These are phyloP conservation scores for Zosterops lateralis DNA, from an alignment of 2,113 vertebrate genomes.

Conservation along the genomic window DNA sequence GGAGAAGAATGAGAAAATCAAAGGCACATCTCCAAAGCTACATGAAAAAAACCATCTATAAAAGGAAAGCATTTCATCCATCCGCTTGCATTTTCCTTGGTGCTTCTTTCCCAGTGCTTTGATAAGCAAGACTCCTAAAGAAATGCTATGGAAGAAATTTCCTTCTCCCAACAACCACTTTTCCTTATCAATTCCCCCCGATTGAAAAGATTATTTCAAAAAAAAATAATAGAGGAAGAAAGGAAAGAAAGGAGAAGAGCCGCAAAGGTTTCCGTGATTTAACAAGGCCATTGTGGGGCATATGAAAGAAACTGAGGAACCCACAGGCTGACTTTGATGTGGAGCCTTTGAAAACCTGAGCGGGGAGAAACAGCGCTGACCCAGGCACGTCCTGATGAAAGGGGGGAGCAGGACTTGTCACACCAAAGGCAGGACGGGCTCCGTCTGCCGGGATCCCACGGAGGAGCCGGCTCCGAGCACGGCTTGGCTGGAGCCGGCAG, in stretches of 20 bases:
- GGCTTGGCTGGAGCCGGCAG: no score
- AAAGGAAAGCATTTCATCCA: neutral
- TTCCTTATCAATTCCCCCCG: neutral
- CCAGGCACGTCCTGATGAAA: neutral
- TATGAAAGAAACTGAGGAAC: constrained; percentile 7
- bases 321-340: constrained; percentile 28
- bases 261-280: neutral
- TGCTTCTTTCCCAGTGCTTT: neutral
- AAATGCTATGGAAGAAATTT: neutral
- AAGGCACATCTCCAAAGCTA: neutral
- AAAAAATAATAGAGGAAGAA: neutral
- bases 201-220: neutral
- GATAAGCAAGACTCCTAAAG: neutral
- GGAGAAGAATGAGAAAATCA: neutral
- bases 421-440: neutral
- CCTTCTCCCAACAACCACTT: neutral
- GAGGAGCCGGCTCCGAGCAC: neutral
- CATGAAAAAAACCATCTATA: neutral
- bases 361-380: neutral
- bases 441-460: neutral
- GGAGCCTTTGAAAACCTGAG: constrained; percentile 18
- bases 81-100: neutral
- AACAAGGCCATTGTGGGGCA: constrained; percentile 16
- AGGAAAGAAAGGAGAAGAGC: neutral
- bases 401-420: neutral